A percentile compares a stretch with the other conserved stretches of the same genome.
These are phyloP conservation scores for Drosophila macrospina DNA, from an alignment of 2,888 invertebrate genomes.

Conservation along the genomic window DNA sequence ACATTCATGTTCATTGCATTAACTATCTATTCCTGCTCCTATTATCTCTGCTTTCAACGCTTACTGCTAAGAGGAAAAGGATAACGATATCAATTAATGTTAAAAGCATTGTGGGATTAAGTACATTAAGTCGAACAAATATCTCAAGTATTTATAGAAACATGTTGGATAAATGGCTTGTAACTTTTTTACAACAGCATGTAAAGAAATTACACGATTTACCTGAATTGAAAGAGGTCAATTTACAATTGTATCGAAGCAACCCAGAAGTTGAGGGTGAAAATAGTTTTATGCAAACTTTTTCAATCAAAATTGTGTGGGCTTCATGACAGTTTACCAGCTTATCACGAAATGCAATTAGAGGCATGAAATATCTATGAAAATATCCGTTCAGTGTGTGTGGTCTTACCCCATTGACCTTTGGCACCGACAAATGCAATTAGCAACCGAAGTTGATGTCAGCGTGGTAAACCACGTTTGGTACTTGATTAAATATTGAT, in stretches of 20 bases:
- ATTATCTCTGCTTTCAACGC: background rate
- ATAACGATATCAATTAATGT: constrained; percentile 15
- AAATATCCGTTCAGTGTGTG: background rate
- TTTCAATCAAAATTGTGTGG: constrained; percentile 14
- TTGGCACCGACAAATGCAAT: constrained; percentile 29
- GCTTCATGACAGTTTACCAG: background rate
- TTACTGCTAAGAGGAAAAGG: background rate
- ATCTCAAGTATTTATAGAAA: background rate
- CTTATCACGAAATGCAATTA: constrained; percentile 4
- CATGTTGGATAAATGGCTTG: background rate
- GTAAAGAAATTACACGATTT: background rate
- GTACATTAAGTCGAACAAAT: constrained; percentile 1
- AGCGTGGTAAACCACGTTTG: constrained; percentile 27
- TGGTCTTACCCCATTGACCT: constrained; percentile 1
- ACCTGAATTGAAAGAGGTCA: constrained; percentile 9
- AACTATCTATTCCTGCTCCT: constrained; percentile 19
- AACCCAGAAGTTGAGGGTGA: background rate
- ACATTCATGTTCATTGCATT: constrained; percentile 39
- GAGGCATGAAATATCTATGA: background rate
- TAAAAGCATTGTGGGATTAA: constrained; percentile 5
- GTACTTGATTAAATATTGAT: constrained; percentile 67
- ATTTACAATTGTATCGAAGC: constrained; percentile 6
- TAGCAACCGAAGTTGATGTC: constrained; percentile 11
- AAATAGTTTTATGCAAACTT: constrained; percentile 8
- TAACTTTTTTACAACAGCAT: background rate